Evolutionary conservation across 2,797 vertebrate genomes (phyloP), one percentile per base, ranked within the genome.

Genomic region (Xenopus petersii): DNA sequence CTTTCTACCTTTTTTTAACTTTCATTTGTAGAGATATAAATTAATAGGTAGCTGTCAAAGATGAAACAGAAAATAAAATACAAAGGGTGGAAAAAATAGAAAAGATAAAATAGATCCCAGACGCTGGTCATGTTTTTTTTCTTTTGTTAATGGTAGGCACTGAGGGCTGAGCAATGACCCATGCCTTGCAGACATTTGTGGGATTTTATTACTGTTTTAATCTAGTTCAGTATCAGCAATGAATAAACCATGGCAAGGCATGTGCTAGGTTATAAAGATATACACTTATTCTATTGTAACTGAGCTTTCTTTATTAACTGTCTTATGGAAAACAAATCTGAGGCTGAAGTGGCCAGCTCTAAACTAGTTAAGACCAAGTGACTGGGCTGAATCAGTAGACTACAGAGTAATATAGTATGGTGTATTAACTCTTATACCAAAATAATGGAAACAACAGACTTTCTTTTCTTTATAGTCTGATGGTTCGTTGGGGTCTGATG

Each of bases 21-120:
- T 69, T 24, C 71, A 30, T 51, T 69, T 78, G 71, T 73, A 64
- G 54, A 73, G 42, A 56, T 64, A 63, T 64, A 74, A 78, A 73
- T 78, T 73, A 78, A 69, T 51, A 64, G 51, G 65, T 48, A 64
- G 70, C 60, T 12, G 71, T 26, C 48, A 12, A 30, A 68, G 61
- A 78, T 74, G 71, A 73, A 70, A 64, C 21, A 21, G 49, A 63
- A 69, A 62, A 77, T 72, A 47, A 77, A 67, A 73, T 42, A 51
- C 36, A 42, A 42, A 42, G 36, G 36, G 2, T 51, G 11, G 49
- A 51, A 12, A 63, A 70, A 63, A 77, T 67, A 48, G 36, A 78
- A 68, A 69, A 26, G 12, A 54, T 21, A 48, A 72, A 56, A 63
- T 12, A 68, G 17, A 67, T 1, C 9, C 73, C 26, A 71, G 1